Evolutionary conservation across 1,140 invertebrate species (phyloP), one percentile per base, ranked within the genome.

Genomic region (Brachionus rubens): DNA sequence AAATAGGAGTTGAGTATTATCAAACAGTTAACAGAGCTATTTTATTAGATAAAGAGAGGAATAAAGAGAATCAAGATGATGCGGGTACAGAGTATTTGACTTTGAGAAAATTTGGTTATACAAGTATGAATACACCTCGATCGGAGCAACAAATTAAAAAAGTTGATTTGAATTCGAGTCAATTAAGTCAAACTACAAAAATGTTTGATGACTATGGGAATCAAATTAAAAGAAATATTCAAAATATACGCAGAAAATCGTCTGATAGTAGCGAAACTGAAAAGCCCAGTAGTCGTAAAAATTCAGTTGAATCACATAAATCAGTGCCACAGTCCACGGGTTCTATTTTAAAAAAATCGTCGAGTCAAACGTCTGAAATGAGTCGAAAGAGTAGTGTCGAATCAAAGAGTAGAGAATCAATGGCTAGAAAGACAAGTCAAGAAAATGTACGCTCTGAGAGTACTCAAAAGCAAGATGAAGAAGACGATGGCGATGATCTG

Each of bases 171-270:
- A 47, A 70, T 47, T 19, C 33, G 28, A 70, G 47, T 28, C 65
- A 50, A 2, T 19, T 50, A 16, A 70, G 47, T 28, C 65, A 50
- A 2, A 43, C 26, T 46, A 50, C 26, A 2, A 70, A 46, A 50
- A 16, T 59, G 36, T 59, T 59, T 21, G 16, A 59, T 41, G 46
- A 48, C 7, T 48, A 30, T 54, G 68, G 50, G 41, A 41, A 72
- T 72, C 46, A 72, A 50, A 72, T 72, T 12, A 54, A 33, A 10
- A 47, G 50, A 12, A 72, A 72, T 41, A 72, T 72, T 50, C n/a
- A 72, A 26, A 40, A 43, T 1, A 72, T 72, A 30, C 46, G 68
- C 3, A 3, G 68, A 30, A 72, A 48, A 24, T 72, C 68, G 0
- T 21, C 30, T 2, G 40, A 36, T 12, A 72, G 68, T 41, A 26